phyloP scores from a whole-genome alignment of 1,140 invertebrate genomes.

The Philotrypesis tridentata region DNA sequence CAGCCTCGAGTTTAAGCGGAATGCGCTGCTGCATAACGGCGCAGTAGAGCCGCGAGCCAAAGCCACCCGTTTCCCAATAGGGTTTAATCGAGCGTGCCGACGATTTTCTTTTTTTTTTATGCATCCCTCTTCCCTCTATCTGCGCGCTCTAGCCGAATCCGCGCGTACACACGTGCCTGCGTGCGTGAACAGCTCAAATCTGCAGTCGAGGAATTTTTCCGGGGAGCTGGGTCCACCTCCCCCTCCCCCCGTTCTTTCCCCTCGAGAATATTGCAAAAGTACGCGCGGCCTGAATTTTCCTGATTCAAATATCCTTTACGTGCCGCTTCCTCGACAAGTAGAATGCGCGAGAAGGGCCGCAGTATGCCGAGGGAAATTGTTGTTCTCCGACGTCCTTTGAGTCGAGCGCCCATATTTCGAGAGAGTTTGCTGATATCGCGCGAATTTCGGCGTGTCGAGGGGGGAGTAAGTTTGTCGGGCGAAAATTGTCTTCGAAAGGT shows the following conservation, averaged over 20 bases:
- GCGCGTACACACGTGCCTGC: too few relatives aligned
- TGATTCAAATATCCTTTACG: neutral
- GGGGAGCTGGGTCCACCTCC: too few relatives aligned
- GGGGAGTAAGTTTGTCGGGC: too few relatives aligned
- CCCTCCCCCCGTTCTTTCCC: neutral
- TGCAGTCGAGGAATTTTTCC: neutral
- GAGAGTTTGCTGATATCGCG: too few relatives aligned
- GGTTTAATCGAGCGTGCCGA: too few relatives aligned
- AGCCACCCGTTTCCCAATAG: neutral
- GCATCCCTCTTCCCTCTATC: too few relatives aligned
- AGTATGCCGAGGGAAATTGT: neutral
- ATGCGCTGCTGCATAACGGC: constrained; percentile 22
- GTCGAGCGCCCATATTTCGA: neutral
- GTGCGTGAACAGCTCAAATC: neutral
- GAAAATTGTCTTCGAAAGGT: too few relatives aligned
- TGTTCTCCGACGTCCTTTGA: neutral
- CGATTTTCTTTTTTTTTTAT: too few relatives aligned
- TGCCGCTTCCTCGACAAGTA: neutral
- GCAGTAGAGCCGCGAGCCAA: neutral
- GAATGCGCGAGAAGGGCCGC: neutral
- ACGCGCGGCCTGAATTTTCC: neutral
- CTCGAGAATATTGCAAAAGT: neutral
- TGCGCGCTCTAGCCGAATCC: neutral
- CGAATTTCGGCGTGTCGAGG: too few relatives aligned
- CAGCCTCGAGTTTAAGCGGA: neutral